phyloP scores from a whole-genome alignment of 2,797 vertebrate genomes.

The Melanotaenia nigrans region DNA sequence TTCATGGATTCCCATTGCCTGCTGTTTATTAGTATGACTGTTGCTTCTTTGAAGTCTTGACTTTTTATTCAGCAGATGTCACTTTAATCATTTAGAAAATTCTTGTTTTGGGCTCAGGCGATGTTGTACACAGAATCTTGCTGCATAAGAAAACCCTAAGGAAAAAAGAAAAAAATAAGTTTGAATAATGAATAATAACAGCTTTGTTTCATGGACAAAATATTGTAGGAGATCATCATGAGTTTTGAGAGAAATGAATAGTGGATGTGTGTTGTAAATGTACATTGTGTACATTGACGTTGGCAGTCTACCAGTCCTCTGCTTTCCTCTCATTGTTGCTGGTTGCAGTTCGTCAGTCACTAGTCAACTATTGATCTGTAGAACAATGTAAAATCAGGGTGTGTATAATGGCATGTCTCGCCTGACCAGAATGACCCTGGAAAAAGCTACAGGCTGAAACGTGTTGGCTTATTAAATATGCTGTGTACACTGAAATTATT shows the following conservation, averaged over 20 bases:
- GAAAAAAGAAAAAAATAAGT: neutral
- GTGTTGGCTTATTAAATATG: neutral
- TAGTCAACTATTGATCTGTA: slow-evolving; percentile 8
- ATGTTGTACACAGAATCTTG: neutral
- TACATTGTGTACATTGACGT: neutral
- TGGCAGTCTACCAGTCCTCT: neutral
- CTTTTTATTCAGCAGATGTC: neutral
- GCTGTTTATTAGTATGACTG: neutral
- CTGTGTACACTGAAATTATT: neutral
- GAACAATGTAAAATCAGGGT: slow-evolving; percentile 4
- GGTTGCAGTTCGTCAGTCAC: neutral
- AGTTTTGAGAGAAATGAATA: neutral
- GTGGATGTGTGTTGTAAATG: neutral
- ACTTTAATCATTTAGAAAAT: neutral
- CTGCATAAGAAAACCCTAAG: neutral
- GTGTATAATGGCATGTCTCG: slow-evolving; percentile 5
- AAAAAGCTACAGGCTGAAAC: neutral
- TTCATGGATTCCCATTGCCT: neutral
- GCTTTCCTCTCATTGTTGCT: neutral
- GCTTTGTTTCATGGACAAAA: neutral
- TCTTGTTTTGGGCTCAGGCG: neutral
- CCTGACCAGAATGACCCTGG: slow-evolving; percentile 3
- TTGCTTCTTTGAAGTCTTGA: neutral
- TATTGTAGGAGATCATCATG: neutral
- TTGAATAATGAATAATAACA: neutral